Evolutionary conservation across 2,797 vertebrate species (phyloP).

Genomic region (Phoxinus dragarum): DNA sequence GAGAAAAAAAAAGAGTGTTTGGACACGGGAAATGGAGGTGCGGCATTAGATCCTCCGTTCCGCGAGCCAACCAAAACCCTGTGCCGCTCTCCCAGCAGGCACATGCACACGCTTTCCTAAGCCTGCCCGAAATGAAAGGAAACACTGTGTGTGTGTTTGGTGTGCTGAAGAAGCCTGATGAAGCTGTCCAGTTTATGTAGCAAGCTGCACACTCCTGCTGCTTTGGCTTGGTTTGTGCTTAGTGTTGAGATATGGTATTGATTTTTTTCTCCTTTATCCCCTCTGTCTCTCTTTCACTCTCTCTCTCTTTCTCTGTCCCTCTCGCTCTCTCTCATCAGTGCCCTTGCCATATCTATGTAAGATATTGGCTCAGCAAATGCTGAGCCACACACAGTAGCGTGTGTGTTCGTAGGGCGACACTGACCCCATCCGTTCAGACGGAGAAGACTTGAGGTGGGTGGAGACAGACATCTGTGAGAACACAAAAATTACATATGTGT

Average conservation of each 20-base stretch:
- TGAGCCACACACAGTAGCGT: conserved; percentile 31
- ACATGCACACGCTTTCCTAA: conserved; percentile 41
- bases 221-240: conserved; percentile 82
- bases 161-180: conserved; percentile 73
- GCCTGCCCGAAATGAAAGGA: conserved; percentile 44
- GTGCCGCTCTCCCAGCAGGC: conserved; percentile 59
- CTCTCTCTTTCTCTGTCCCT: conserved; percentile 71
- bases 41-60: conserved; percentile 66
- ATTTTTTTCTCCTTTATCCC: conserved; percentile 68
- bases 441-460: conserved; percentile 62
- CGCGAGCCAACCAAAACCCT: conserved; percentile 67
- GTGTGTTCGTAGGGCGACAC: conserved; percentile 76
- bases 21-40: conserved; percentile 69
- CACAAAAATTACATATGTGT: not conserved
- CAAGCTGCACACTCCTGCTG: conserved; percentile 83
- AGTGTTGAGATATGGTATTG: conserved; percentile 83
- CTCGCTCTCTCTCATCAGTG: conserved; percentile 59
- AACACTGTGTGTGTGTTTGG: conserved; percentile 61
- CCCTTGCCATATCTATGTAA: conserved; percentile 78
- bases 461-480: conserved; percentile 32
- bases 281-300: conserved; percentile 66
- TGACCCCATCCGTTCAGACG: conserved; percentile 80
- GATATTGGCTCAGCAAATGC: conserved; percentile 71
- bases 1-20: conserved; percentile 12
- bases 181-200: conserved; percentile 83